Conservation (phyloP, 2,797 vertebrate species). For the Peromyscus aztecus region DNA sequence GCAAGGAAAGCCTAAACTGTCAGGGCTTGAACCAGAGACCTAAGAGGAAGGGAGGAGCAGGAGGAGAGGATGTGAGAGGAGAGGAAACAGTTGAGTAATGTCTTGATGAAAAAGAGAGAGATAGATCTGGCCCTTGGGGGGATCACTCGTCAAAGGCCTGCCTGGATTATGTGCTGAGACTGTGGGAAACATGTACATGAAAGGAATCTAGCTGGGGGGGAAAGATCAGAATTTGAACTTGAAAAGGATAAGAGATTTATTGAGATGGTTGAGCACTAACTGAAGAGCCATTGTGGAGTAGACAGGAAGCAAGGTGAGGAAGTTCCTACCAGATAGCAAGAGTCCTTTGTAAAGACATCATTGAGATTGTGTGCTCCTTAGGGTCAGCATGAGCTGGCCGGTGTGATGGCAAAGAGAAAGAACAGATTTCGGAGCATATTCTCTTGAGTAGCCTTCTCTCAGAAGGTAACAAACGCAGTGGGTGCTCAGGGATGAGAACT, state of each 20-base stretch:
- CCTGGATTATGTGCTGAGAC: not conserved
- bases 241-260: not conserved
- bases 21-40: not conserved
- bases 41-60: not conserved
- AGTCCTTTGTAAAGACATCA: not conserved
- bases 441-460: fast-evolving
- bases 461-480: not conserved
- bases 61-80: not conserved
- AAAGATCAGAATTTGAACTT: not conserved
- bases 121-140: not conserved
- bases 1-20: not conserved
- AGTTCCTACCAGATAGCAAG: not conserved
- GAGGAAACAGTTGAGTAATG: not conserved
- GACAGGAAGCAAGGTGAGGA: not conserved
- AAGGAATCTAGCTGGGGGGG: not conserved
- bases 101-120: not conserved
- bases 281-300: not conserved
- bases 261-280: not conserved
- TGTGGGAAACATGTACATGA: not conserved
- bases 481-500: not conserved
- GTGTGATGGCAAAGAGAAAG: not conserved
- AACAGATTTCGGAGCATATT: not conserved
- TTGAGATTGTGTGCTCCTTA: not conserved
- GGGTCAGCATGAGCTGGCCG: not conserved
- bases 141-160: too few relatives aligned